Conservation (phyloP, 2,888 invertebrate species). For the Mesodorylaimus sp. region DNA sequence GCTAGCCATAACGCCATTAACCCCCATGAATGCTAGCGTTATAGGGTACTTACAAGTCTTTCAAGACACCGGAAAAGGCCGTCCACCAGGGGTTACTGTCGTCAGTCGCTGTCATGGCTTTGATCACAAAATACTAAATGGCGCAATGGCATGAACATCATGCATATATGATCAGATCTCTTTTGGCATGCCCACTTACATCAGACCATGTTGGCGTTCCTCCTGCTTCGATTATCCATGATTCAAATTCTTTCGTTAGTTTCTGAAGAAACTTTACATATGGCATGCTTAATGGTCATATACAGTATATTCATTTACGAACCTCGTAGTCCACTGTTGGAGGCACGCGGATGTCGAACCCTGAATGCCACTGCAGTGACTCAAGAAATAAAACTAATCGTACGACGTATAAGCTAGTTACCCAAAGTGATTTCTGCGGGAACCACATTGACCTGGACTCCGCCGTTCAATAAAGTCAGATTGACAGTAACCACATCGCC, state of each 20-base stretch:
- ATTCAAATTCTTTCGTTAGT: too few species aligned
- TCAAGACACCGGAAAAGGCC: constrained; percentile 31
- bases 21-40: not conserved
- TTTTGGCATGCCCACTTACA: too few species aligned
- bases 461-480: constrained; percentile 63
- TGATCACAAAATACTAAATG: constrained; percentile 24
- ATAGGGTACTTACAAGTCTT: constrained; percentile 37
- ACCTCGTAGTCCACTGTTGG: constrained; percentile 24
- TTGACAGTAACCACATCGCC: constrained; percentile 75
- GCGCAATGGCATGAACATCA: too few species aligned
- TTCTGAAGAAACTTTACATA: too few species aligned
- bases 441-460: constrained; percentile 72
- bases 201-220: too few species aligned
- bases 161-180: too few species aligned
- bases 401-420: constrained; percentile 52
- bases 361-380: not conserved
- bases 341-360: constrained; percentile 31
- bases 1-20: too few species aligned
- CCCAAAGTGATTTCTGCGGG: constrained; percentile 57
- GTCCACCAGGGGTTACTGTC: constrained; percentile 34
- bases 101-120: constrained; percentile 21
- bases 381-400: not conserved
- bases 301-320: too few species aligned
- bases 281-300: too few species aligned
- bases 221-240: too few species aligned